A percentile compares a stretch with the other conserved stretches of the same genome.
These are phyloP conservation scores for Pavo muticus DNA, from an alignment of 2,113 vertebrate genomes.

Conservation along the genomic window DNA sequence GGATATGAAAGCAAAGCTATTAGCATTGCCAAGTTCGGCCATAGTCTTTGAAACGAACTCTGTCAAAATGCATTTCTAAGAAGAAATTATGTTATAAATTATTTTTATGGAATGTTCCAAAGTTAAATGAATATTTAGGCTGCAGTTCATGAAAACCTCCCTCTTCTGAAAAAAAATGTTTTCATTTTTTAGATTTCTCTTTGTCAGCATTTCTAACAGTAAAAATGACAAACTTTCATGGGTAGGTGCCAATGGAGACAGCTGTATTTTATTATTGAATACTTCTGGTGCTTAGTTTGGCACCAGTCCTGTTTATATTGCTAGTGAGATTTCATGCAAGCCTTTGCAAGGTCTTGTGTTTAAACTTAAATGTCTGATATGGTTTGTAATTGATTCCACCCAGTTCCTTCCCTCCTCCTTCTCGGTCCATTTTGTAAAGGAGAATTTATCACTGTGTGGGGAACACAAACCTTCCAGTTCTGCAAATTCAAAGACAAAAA, in stretches of 20 bases:
- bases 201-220: conserved; percentile 80
- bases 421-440: conserved; percentile 56
- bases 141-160: conserved; percentile 70
- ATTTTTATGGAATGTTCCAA: conserved; percentile 72
- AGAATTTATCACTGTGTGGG: conserved; percentile 43
- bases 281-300: conserved; percentile 81
- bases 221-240: conserved; percentile 75
- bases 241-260: conserved; percentile 75
- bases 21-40: conserved; percentile 32
- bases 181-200: conserved; percentile 75
- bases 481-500: conserved; percentile 50
- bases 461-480: not conserved
- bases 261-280: conserved; percentile 84
- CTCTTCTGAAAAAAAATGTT: conserved; percentile 70
- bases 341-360: conserved; percentile 72
- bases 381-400: conserved; percentile 78
- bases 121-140: conserved; percentile 75
- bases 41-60: conserved; percentile 59
- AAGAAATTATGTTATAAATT: conserved; percentile 77
- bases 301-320: conserved; percentile 77
- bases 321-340: conserved; percentile 77
- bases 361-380: conserved; percentile 72
- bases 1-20: conserved; percentile 61
- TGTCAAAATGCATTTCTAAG: conserved; percentile 68
- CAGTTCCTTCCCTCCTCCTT: conserved; percentile 52